Evolutionary conservation across 1,140 invertebrate species (phyloP), one percentile per base, ranked within the genome.

Genomic region (Proales similis): DNA sequence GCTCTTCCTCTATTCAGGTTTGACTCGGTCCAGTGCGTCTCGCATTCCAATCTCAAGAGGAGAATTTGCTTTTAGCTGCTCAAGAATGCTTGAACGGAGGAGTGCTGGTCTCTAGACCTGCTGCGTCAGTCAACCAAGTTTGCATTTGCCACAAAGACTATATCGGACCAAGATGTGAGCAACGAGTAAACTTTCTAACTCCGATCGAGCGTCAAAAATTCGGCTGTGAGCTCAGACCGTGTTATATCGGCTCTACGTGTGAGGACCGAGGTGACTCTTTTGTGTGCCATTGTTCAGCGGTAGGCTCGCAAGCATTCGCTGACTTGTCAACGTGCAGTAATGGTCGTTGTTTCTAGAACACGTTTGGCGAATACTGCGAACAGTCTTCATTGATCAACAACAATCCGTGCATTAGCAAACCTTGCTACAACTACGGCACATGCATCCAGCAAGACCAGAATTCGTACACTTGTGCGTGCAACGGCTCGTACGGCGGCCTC

Each of bases 381-480:
- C 39, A 57, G 29, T 57, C 51, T 2, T 57, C 51, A 9, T 9
- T 57, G 3, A 57, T 42, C 4, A 42, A 24, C 14, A 57, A 26
- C 19, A 45, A 61, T 46, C 57, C 57, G 27, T 61, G 57, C 38
- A 29, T 29, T 14, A 61, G 57, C 17, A 46, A 46, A 12, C 57
- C 57, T 19, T 61, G 57, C 36, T 61, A 61, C 29, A 46, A 61
- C 22, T 45, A 61, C 38, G 57, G 57, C 9, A 61, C 57, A 14
- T 61, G 57, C 27, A 61, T 61, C 2, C 14, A 45, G 27, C 39
- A 61, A 45, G 27, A 45, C 17, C 39, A 45, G 27, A 61, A 45
- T 17, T 45, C 39, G 7, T 61, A 61, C 26, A 61, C 57, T 17
- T 57, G 51, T 27, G 51, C 51, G 17, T 57, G 51, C 29, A 57